These are phyloP conservation scores for Hesperophylax magnus DNA, from an alignment of 1,140 invertebrate genomes.

Conservation along the genomic window DNA sequence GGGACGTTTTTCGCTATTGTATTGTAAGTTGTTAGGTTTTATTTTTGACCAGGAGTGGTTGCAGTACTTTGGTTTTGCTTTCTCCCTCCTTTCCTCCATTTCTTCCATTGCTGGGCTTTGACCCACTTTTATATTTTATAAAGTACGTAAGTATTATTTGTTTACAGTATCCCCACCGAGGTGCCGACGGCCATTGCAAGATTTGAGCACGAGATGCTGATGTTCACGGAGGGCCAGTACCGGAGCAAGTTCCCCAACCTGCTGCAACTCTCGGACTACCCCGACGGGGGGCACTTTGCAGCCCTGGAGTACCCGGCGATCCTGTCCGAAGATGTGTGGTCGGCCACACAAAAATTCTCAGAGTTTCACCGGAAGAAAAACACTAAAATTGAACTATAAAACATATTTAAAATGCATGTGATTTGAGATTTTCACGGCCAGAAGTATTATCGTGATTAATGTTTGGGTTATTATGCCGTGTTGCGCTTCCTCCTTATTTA, in stretches of 20 bases:
- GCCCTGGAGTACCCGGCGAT: conserved; percentile 80
- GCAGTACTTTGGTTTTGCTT: not conserved
- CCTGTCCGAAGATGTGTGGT: conserved; percentile 59
- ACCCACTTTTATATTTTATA: not conserved
- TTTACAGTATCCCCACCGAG: conserved; percentile 20
- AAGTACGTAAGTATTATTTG: not conserved
- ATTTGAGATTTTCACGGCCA: not conserved
- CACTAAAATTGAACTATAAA: not conserved
- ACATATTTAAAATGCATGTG: not conserved
- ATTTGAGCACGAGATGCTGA: conserved; percentile 73
- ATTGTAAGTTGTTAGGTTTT: not conserved
- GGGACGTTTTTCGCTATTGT: no score
- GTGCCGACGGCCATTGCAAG: conserved; percentile 74
- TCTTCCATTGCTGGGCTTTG: no score
- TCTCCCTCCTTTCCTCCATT: not conserved
- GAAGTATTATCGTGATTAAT: no score
- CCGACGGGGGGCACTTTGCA: conserved; percentile 83
- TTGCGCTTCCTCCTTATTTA: no score
- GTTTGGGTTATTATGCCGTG: no score
- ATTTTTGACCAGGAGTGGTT: not conserved
- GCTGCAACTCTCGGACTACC: conserved; percentile 70
- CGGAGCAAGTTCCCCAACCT: conserved; percentile 71
- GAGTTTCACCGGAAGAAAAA: not conserved
- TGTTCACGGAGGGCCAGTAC: conserved; percentile 68
- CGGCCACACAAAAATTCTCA: not conserved